Evolutionary conservation across 1,140 invertebrate species (phyloP).

Genomic region (Drosophila nigromelanica): DNA sequence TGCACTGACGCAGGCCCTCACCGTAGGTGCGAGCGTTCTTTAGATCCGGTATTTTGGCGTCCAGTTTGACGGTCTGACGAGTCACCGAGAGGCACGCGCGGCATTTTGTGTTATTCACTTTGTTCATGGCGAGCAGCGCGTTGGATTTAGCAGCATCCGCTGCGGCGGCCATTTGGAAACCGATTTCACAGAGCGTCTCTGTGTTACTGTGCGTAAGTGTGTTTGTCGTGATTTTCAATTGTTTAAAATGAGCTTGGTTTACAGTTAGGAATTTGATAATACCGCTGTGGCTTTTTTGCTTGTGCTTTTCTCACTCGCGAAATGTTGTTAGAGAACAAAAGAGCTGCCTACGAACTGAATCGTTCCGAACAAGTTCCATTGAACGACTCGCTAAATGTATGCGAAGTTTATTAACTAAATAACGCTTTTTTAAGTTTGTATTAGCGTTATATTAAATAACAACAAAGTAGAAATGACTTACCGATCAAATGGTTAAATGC

Average conservation of each 20-base stretch:
- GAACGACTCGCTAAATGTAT: no score
- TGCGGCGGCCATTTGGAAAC: slow-evolving; percentile 50
- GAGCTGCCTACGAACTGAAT: background rate
- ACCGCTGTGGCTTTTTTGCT: slow-evolving; percentile 15
- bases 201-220: background rate
- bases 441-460: no score
- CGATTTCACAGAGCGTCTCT: background rate
- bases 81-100: slow-evolving; percentile 68
- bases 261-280: slow-evolving; percentile 7
- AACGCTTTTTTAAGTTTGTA: no score
- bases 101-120: slow-evolving; percentile 61
- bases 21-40: slow-evolving; percentile 57
- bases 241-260: slow-evolving; percentile 1
- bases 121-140: slow-evolving; percentile 60
- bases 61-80: slow-evolving; percentile 60
- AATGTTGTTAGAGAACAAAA: slow-evolving; percentile 23
- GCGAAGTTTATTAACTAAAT: no score
- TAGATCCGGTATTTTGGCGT: slow-evolving; percentile 59
- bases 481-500: background rate
- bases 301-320: slow-evolving; percentile 12
- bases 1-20: slow-evolving; percentile 61
- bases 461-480: no score
- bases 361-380: background rate
- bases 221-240: slow-evolving; percentile 1
- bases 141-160: slow-evolving; percentile 43